Conservation (phyloP, 2,888 invertebrate species). For the Rhagium mordax region DNA sequence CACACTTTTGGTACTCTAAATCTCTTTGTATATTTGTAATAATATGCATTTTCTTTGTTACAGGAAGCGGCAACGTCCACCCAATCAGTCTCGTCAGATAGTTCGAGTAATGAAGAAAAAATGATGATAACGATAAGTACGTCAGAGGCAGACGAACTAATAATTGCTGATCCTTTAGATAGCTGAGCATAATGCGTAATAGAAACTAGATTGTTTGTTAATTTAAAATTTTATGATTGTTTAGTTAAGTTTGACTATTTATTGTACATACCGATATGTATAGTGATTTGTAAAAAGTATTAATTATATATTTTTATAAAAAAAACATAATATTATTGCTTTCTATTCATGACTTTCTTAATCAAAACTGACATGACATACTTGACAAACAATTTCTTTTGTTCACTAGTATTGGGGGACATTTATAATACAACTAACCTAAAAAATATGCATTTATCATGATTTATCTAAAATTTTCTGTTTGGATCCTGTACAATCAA, state of each 20-base stretch:
- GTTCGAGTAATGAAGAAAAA: slow-evolving; percentile 81
- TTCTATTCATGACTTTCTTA: no score
- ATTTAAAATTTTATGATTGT: slow-evolving; percentile 32
- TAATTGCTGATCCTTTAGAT: slow-evolving; percentile 68
- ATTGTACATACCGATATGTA: slow-evolving; percentile 34
- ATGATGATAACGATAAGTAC: slow-evolving; percentile 84
- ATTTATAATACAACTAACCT: no score
- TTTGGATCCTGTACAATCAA: no score
- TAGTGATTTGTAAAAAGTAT: slow-evolving; percentile 37
- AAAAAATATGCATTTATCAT: no score
- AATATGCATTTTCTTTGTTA: slow-evolving; percentile 53
- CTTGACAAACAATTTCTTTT: no score
- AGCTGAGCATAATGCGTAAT: slow-evolving; percentile 67
- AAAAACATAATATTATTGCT: no score
- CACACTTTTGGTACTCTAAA: no score
- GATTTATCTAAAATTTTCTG: no score
- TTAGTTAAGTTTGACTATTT: slow-evolving; percentile 34
- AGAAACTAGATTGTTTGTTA: slow-evolving; percentile 44
- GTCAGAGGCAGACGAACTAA: slow-evolving; percentile 70
- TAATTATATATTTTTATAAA: slow-evolving; percentile 41
- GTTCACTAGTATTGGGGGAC: no score
- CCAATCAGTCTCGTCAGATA: slow-evolving; percentile 80
- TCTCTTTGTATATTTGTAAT: background rate
- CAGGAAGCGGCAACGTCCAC: slow-evolving; percentile 84
- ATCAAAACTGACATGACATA: no score